Evolutionary conservation across 2,113 vertebrate species (phyloP), one percentile per base, ranked within the genome.

Genomic region (Pseudonaja textilis): DNA sequence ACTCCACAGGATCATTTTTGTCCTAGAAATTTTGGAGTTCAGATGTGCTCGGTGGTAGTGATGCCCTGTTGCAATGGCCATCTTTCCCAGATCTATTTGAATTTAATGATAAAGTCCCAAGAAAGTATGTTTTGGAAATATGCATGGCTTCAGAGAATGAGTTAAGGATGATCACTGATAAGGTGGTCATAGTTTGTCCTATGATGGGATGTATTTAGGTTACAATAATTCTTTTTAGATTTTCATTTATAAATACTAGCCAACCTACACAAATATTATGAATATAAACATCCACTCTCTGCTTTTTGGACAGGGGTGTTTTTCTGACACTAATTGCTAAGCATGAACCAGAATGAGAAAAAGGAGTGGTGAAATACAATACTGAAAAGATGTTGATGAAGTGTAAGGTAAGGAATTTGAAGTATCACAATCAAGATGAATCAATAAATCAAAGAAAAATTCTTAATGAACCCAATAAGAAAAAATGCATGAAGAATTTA

Each of bases 11-110:
- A n/a, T 85, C 14, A 2, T 18, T 54, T 61, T 39, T 81, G 47
- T 3, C 54, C 18, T 55, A 69, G 69, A 81, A 92, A 92, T 64
- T 92, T 89, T 50, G 92, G 50, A 81, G 34, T 81, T 39, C 69
- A 81, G 69, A 5, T 81, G 34, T 22, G 7, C 74, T 81, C 22
- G 18, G 18, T 81, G 20, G 74, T 81, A 81, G 6, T 3, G 34
- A 81, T 81, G 69, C 55, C 57, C 22, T 45, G 20, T 61, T 61
- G 56, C 11, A 89, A 59, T 22, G 20, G 34, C 11, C 57, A 14
- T 42, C 39, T 12, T 26, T 20, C 12, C 22, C 29, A 57, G 6
- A 5, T 57, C 55, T 25, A 34, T 81, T 81, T 81, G 42, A 22
- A 59, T 87, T 54, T 87, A n/a, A 57, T 57, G 7, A 42, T 42